Base-by-base conservation (phyloP, 2,888 invertebrate genomes). In the Argyra leucocephala region DNA sequence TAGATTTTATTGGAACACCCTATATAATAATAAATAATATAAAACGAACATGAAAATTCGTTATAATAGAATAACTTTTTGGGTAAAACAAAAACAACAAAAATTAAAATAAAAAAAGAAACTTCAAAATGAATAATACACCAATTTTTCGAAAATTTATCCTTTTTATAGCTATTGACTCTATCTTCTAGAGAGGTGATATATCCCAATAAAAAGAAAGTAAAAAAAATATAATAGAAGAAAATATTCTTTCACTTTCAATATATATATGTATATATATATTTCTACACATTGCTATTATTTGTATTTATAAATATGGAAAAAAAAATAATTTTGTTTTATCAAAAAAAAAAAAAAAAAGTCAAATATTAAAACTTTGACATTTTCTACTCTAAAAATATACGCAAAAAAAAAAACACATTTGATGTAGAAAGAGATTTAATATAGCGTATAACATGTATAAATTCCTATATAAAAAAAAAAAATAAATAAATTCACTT, bases 111-210 rank as follows among this genome's bases (percentile, higher is more conserved):
- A 48, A 48, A 48, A 48, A 31, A 48, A 18, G 18, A 48, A 2
- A 15, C 15, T 15, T 1, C 7, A 48, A 48, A 48, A 15, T 6
- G 18, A 48, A 48, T 48, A 48, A 48, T 48, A 48, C 48, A 48
- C 48, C 48, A 48, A 48, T 48, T 48, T 48, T 48, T 48, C n/a
- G 1, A 48, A 48, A 18, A 48, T 48, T 48, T 48, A 48, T 48
- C 48, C 48, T 48, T 48, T 48, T 48, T 48, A 48, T 48, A 48
- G 48, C 48, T 48, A 48, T 48, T 48, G 18, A 48, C 48, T 48
- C 18, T 48, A 48, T 48, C 48, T 48, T 48, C 5, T n/a, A 31
- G 12, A 31, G 31, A 31, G 31, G 9, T 6, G 31, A 7, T 26
- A 26, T 31, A 31, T 2, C 12, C 3, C 31, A 31, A 31, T 12